Conservation (phyloP, 1,140 invertebrate genomes). For the Ladona fulva region DNA sequence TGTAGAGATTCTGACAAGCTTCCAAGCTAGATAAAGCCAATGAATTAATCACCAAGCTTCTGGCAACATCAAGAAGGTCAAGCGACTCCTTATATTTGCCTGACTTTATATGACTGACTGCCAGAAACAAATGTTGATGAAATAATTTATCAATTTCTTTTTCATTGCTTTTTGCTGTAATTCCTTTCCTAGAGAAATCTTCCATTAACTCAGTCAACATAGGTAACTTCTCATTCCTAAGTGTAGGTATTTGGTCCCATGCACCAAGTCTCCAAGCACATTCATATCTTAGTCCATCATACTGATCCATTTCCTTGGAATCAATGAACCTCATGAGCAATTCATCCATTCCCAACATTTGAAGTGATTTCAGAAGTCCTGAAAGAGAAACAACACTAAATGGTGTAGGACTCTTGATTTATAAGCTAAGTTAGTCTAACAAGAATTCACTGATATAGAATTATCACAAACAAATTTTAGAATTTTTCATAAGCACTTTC, state of each 20-base stretch:
- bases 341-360: background rate
- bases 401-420: no score
- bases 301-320: background rate
- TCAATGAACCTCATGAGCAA: background rate
- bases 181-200: background rate
- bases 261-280: background rate
- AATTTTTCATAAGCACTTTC: no score
- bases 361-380: background rate
- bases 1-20: background rate
- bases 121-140: background rate
- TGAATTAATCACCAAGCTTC: background rate
- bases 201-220: background rate
- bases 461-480: no score
- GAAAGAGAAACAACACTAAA: background rate
- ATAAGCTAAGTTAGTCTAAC: no score
- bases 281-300: background rate
- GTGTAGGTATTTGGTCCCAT: background rate
- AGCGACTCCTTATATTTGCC: background rate
- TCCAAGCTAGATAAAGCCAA: background rate
- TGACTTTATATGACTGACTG: background rate
- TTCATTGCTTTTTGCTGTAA: background rate
- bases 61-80: background rate
- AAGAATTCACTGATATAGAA: no score
- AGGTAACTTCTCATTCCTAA: background rate
- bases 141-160: background rate